These are phyloP conservation scores for Phenganax stokvisi DNA, from an alignment of 92 coral and sea anemone genomes.

Conservation along the genomic window DNA sequence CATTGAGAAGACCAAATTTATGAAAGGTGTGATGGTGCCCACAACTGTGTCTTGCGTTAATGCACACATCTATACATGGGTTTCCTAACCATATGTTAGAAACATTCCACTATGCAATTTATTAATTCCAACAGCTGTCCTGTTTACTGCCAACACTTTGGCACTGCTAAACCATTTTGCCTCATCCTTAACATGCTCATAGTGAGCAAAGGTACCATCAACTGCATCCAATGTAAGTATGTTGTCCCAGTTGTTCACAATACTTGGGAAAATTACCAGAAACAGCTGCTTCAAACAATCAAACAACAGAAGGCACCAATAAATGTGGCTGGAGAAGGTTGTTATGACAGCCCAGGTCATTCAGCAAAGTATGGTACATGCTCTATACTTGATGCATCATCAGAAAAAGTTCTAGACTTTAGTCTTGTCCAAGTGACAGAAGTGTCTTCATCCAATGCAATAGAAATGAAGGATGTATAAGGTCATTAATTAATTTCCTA, in stretches of 20 bases:
- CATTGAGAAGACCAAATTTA: background rate
- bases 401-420: background rate
- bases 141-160: slow-evolving; percentile 64
- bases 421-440: slow-evolving; percentile 21
- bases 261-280: background rate
- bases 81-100: slow-evolving; percentile 54
- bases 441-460: slow-evolving; percentile 2
- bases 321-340: slow-evolving; percentile 6
- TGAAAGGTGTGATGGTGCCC: slow-evolving; percentile 41
- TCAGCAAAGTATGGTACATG: slow-evolving; percentile 22
- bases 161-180: slow-evolving; percentile 36
- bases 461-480: slow-evolving; percentile 21
- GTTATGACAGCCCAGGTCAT: slow-evolving; percentile 18
- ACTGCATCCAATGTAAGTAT: background rate
- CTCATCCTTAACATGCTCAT: slow-evolving; percentile 16
- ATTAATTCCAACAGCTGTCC: slow-evolving; percentile 46
- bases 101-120: slow-evolving; percentile 49
- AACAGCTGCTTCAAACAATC: background rate
- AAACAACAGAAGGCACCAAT: background rate
- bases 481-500: background rate
- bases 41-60: slow-evolving; percentile 45
- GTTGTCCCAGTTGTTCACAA: background rate
- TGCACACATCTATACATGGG: slow-evolving; percentile 44
- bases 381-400: background rate
- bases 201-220: background rate